Base-by-base conservation (phyloP, 1,140 invertebrate genomes). In the Ooceraea biroi region DNA sequence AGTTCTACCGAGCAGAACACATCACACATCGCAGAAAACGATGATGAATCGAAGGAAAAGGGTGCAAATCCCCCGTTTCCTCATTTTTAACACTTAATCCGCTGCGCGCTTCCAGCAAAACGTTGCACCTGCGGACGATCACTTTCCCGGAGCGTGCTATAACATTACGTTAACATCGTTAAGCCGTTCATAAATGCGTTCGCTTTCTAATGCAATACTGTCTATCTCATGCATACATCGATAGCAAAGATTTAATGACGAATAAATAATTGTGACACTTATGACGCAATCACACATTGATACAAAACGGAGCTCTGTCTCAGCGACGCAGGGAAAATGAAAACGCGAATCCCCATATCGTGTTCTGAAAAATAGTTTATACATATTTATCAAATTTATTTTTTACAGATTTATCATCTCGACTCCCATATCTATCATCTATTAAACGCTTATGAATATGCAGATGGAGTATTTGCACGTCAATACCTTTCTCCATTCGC, bases 371-470 rank as follows among this genome's bases (percentile, higher is more conserved):
- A 48, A 36, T 36, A 36, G 2, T 7, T 36, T 48, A n/a, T 27
- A 27, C 19, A 25, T 22, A n/a, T 22, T 7, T 55, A 0, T 55
- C n/a, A 57, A 73, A 8, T 14, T 41, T 22, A 17, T 36, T 36
- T 36, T 36, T 36, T 7, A 57, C 22, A 27, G 22, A 27, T 58
- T 52, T 11, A 65, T 41, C 2, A 46, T n/a, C 8, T 46, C 5
- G 11, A 7, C 5, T 11, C 12, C n/a, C 44, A 60, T n/a, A 44
- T 44, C 1, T 3, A 57, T 60, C 5, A 27, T 12, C 5, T 19
- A 73, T 30, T n/a, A 19, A 71, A 71, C 3, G 17, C 41, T 74
- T 60, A 74, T 60, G 2, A 60, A 74, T 60, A 46, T 60, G 17
- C 10, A 74, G 0, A 74, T 19, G 36, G 2, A 60, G 0, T 74